Conservation (phyloP, 2,113 vertebrate genomes). For the Hippocampus barbouri region DNA sequence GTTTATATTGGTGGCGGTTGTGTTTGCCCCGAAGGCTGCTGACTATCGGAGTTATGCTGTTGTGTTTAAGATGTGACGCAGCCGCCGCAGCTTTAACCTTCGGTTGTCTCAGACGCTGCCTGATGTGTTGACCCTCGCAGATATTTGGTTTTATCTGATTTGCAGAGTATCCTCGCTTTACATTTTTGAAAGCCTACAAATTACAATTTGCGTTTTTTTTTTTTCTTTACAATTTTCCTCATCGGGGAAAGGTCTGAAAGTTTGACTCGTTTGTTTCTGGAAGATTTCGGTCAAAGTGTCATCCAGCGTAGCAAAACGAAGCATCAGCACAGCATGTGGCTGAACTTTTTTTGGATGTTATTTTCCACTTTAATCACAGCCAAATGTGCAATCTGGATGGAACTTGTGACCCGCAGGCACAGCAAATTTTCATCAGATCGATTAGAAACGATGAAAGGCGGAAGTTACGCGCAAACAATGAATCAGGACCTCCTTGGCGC, state of each 20-base stretch:
- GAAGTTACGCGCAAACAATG: not conserved
- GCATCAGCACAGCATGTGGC: not conserved
- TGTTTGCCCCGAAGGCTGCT: constrained; percentile 16
- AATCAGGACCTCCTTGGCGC: not conserved
- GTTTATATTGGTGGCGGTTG: not conserved
- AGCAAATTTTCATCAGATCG: not conserved
- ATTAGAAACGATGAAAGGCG: not conserved
- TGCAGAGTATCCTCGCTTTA: too few species aligned
- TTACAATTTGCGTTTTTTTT: too few species aligned
- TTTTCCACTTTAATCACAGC: not conserved
- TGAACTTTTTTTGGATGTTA: not conserved
- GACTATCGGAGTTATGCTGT: constrained; percentile 35
- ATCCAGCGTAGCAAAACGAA: not conserved
- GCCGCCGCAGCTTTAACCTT: constrained; percentile 32
- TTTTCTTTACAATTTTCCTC: too few species aligned
- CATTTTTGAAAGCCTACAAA: too few species aligned
- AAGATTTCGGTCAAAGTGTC: not conserved
- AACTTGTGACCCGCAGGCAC: not conserved
- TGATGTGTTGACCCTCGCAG: constrained; percentile 15
- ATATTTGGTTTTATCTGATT: too few species aligned
- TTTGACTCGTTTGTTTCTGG: not conserved
- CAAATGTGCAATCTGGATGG: not conserved
- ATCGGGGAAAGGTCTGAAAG: not conserved
- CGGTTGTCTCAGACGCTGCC: constrained; percentile 19
- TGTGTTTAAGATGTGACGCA: constrained; percentile 45